These are phyloP conservation scores for Octomys mimax DNA, from an alignment of 2,797 vertebrate genomes.

Conservation along the genomic window DNA sequence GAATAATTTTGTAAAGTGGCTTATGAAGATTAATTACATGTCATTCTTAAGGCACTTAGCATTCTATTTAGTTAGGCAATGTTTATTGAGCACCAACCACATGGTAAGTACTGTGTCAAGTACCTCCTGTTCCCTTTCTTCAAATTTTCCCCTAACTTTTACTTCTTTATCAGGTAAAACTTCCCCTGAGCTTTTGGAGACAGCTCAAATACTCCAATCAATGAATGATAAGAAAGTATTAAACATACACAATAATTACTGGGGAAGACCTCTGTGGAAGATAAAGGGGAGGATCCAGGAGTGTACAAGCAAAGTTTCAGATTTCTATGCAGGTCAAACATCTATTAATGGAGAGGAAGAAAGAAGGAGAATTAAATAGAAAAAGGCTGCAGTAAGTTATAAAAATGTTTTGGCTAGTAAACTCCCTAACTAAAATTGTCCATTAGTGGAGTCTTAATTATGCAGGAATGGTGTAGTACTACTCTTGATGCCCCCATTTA, in stretches of 20 bases:
- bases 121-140: background rate
- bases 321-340: background rate
- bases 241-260: background rate
- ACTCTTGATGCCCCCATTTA: background rate
- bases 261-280: background rate
- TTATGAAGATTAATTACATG: conserved; percentile 43
- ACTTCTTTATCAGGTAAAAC: background rate
- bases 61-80: background rate
- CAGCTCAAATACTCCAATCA: conserved; percentile 34
- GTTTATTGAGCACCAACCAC: background rate
- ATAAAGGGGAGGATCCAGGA: conserved; percentile 7
- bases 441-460: background rate
- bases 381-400: background rate
- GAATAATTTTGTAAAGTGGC: conserved; percentile 24
- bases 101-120: background rate
- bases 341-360: conserved; percentile 1
- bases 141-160: conserved; percentile 25
- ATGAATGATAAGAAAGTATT: background rate
- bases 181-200: background rate
- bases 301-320: background rate
- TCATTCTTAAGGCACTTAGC: background rate
- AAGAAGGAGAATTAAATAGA: background rate
- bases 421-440: background rate
- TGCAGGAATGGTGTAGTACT: background rate
- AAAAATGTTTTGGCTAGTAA: background rate